Evolutionary conservation across 2,888 invertebrate genomes (phyloP), one percentile per base, ranked within the genome.

Genomic region (Liposcelis brunnea): DNA sequence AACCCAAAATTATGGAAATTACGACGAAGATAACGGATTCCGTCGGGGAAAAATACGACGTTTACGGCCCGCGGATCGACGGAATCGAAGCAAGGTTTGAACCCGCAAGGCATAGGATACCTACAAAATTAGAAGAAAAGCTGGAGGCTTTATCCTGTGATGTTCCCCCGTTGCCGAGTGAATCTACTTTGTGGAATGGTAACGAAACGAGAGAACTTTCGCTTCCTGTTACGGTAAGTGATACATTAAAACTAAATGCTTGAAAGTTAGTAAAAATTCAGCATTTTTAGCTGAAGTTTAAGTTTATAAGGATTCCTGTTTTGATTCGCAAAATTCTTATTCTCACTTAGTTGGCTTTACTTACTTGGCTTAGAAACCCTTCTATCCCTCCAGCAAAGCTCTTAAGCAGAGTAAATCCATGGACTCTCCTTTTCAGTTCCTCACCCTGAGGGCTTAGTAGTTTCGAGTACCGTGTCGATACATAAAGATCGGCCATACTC

Each of bases 191-290:
- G 52, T 77, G 77, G 77, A 71, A 76, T 37, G 77, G 76, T 54
- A 77, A 77, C 56, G 76, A 77, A 59, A 77, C 77, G 14, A 77
- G 76, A 56, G 77, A 77, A 58, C 64, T 77, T 53, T 68, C 71
- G 55, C 64, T 77, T 45, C 77, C 77, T 21, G 68, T 74, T 58
- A 72, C 70, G 67, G 77, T 77, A 65, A 74, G 71, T 65, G 44
- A 19, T 36, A 31, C 4, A 12, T 42, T 33, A 21, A n/a, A n/a
- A n/a, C 14, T 37, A 37, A 12, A 37, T 37, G 8, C 8, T 10
- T 15, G 8, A 12, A 11, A 8, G 37, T 37, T 10, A 37, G 8
- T 37, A 8, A 10, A 37, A 37, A 8, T 12, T 10, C 7, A 37
- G 7, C 14, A 37, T 37, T n/a, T n/a, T n/a, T n/a, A n/a, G n/a